These are phyloP conservation scores for Pemphredon lugubris DNA, from an alignment of 2,888 invertebrate genomes.

Conservation along the genomic window DNA sequence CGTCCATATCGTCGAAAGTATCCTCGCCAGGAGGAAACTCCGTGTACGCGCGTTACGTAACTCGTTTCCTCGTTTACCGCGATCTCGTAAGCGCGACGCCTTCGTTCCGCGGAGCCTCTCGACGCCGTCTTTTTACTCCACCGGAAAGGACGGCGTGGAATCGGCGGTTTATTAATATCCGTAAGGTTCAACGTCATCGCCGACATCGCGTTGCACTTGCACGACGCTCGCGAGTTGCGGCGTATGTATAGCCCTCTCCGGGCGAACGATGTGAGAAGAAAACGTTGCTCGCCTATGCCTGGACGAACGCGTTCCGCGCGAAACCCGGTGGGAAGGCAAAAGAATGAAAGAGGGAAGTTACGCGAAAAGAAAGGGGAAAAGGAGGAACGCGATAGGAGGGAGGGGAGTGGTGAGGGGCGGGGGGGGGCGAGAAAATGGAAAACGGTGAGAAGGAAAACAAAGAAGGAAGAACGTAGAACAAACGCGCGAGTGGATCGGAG, in stretches of 20 bases:
- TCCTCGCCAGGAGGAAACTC: too few relatives aligned
- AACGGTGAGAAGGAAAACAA: neutral
- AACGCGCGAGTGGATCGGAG: too few relatives aligned
- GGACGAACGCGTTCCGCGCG: too few relatives aligned
- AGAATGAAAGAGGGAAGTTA: neutral
- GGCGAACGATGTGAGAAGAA: slow-evolving; percentile 48
- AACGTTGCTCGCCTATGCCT: too few relatives aligned
- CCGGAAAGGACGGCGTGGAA: slow-evolving; percentile 17
- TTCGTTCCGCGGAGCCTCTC: slow-evolving; percentile 1
- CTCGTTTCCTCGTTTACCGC: slow-evolving; percentile 9
- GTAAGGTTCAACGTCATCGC: slow-evolving; percentile 52
- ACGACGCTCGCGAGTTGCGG: slow-evolving; percentile 27
- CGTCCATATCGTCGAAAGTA: too few relatives aligned
- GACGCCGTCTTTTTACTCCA: slow-evolving; percentile 24
- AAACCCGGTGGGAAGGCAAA: slow-evolving; percentile 1
- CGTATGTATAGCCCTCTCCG: slow-evolving; percentile 20
- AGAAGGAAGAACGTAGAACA: too few relatives aligned
- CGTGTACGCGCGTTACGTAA: slow-evolving; percentile 34
- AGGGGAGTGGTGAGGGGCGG: too few relatives aligned
- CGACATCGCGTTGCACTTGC: slow-evolving; percentile 23
- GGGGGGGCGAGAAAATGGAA: too few relatives aligned
- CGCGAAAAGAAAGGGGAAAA: neutral
- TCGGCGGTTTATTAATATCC: slow-evolving; percentile 53
- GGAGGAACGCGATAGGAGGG: neutral
- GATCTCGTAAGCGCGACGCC: neutral